A percentile compares a stretch with the other conserved stretches of the same genome.
Evolutionary conservation across 2,888 invertebrate genomes (phyloP).

Genomic region (Machimus rusticus): DNA sequence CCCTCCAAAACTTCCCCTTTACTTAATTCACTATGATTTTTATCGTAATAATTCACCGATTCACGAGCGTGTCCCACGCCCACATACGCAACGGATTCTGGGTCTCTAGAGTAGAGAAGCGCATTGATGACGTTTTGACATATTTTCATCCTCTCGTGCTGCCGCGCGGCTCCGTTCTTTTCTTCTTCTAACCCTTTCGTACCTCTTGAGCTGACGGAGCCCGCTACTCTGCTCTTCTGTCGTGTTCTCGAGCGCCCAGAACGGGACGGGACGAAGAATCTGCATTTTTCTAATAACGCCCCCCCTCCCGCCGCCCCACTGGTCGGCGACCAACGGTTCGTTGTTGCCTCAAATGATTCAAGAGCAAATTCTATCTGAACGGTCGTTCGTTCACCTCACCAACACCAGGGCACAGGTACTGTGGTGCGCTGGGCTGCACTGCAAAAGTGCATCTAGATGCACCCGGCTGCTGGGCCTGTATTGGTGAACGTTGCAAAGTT

Average conservation of each 20-base stretch:
- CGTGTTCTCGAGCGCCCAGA: neutral
- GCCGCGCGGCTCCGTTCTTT: neutral
- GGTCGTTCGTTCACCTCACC: constrained; percentile 48
- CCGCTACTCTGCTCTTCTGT: neutral
- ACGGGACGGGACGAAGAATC: constrained; percentile 12
- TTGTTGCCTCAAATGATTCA: constrained; percentile 43
- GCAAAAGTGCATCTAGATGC: neutral
- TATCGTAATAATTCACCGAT: neutral
- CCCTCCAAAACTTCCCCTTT: neutral
- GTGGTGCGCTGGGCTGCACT: neutral
- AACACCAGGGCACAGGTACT: neutral
- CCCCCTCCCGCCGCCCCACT: neutral
- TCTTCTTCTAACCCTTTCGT: constrained; percentile 1
- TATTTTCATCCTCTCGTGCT: constrained; percentile 8
- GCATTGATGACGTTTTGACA: constrained; percentile 42
- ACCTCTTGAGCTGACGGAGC: neutral
- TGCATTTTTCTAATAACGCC: neutral
- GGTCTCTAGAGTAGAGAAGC: constrained; percentile 35
- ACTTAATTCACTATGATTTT: neutral
- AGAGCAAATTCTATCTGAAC: constrained; percentile 47
- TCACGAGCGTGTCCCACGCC: neutral
- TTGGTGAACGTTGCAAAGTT: neutral
- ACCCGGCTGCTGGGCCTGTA: neutral
- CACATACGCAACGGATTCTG: constrained; percentile 21
- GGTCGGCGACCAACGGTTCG: neutral